These are phyloP conservation scores for Phoenicopterus ruber DNA, from an alignment of 2,113 vertebrate species.

Conservation along the genomic window DNA sequence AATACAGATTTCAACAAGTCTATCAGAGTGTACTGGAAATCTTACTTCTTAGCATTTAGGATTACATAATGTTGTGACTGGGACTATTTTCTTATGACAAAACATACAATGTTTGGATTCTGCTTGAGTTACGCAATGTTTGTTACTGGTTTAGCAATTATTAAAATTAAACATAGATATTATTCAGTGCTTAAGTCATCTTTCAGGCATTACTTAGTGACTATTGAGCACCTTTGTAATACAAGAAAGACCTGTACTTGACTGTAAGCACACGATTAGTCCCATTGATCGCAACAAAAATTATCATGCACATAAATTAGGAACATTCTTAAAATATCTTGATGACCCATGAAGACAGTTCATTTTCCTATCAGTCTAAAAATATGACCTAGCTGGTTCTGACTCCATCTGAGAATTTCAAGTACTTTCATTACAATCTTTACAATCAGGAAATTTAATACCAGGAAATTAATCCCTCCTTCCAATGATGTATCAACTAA, in stretches of 20 bases:
- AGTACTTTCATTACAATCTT: neutral
- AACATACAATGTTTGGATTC: neutral
- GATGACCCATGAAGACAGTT: neutral
- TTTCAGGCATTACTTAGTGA: neutral
- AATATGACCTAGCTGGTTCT: neutral
- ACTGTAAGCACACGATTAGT: neutral
- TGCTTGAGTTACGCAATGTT: neutral
- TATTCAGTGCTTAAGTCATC: neutral
- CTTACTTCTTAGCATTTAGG: neutral
- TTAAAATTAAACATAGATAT: neutral
- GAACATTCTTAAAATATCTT: neutral
- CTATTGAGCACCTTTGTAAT: neutral
- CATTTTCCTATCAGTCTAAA: neutral
- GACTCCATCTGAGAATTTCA: neutral
- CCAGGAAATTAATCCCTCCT: neutral
- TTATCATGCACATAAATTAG: neutral
- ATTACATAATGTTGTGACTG: neutral
- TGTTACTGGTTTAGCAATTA: neutral
- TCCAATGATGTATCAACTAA: neutral
- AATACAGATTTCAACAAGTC: neutral
- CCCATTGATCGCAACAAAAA: neutral
- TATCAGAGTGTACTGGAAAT: neutral
- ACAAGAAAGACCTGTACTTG: neutral
- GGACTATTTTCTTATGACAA: neutral
- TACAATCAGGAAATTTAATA: neutral